A percentile compares a stretch with the other conserved stretches of the same genome.
Evolutionary conservation across 2,888 invertebrate species (phyloP).

Genomic region (Ferdinandea cuprea): DNA sequence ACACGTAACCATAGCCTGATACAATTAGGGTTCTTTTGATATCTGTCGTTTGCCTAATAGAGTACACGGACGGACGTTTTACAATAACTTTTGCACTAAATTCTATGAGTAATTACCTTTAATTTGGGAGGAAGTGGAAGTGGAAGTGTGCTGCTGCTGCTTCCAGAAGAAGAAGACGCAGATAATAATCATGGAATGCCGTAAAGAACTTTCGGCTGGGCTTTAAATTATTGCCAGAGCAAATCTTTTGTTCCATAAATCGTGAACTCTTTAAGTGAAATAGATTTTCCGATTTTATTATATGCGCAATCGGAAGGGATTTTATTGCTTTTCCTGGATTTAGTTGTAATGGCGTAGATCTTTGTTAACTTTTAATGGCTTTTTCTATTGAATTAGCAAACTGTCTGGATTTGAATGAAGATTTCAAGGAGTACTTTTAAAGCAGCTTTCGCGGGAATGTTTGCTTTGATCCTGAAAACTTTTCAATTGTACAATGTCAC

Average conservation of each 20-base stretch:
- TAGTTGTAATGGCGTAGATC: too few species aligned
- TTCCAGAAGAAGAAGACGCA: background rate
- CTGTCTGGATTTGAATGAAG: too few species aligned
- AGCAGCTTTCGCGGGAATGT: too few species aligned
- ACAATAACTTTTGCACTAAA: conserved; percentile 46
- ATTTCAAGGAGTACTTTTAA: too few species aligned
- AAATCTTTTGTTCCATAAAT: conserved; percentile 1
- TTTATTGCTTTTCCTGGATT: conserved; percentile 1
- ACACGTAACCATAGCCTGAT: background rate
- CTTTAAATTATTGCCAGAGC: conserved; percentile 12
- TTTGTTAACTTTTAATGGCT: too few species aligned
- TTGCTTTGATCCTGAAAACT: too few species aligned
- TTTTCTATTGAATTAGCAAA: too few species aligned
- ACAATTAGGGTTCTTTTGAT: conserved; percentile 56
- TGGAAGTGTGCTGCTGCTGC: too few species aligned
- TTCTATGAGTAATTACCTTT: conserved; percentile 50
- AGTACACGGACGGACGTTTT: conserved; percentile 33
- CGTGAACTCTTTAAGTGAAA: background rate
- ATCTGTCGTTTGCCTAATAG: conserved; percentile 46
- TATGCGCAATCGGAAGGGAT: background rate
- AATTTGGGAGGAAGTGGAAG: conserved; percentile 9
- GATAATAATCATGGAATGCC: conserved; percentile 9
- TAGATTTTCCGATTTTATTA: background rate
- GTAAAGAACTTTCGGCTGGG: too few species aligned
- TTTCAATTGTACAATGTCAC: too few species aligned